Evolutionary conservation across 2,797 vertebrate genomes (phyloP), one percentile per base, ranked within the genome.

Genomic region (Distichodus sexfasciatus): DNA sequence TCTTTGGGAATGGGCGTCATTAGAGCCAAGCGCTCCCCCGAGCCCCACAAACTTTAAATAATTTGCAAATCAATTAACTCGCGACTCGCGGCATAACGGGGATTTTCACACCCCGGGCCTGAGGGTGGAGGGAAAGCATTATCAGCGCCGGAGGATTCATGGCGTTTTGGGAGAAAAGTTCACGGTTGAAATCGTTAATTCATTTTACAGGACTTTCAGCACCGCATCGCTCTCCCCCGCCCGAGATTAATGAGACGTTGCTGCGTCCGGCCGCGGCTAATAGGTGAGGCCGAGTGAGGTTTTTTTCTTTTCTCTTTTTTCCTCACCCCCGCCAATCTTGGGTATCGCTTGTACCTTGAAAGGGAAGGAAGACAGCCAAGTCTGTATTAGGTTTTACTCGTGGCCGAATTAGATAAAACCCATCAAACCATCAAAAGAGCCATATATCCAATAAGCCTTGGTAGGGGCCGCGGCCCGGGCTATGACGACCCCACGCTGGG

Each of bases 51-150:
- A 97, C 94, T 96, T 96, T 95, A 93, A 94, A 95, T 97, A 95
- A 98, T 97, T 95, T 94, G 93, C 90, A 81, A 97, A 97, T 96
- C 94, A 96, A 97, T 98, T 97, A 98, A 96, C 92, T 92, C 89
- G 90, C 81, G 44, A 94, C 95, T 95, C 92, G 92, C 88, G 88
- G 92, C 89, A 91, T 94, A 94, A 93, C 92, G 90, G 86, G 93
- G 84, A 86, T 94, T 95, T n/a, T 95, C 93, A 95, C 92, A 94
- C 94, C 92, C 86, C 66, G 73, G 91, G 93, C 93, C 94, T 90
- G 90, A 83, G 91, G 88, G 89, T n/a, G n/a, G n/a, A n/a, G n/a
- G n/a, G n/a, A n/a, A n/a, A n/a, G 91, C 88, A 91, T 95, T 93
- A 94, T 94, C 93, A 91, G 91, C 83, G 86, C 88, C 86, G 91